Percentiles rank a stretch among this genome's conserved stretches.
Evolutionary conservation across 2,113 vertebrate genomes (phyloP).

Genomic region (Cricetomys ansorgei): DNA sequence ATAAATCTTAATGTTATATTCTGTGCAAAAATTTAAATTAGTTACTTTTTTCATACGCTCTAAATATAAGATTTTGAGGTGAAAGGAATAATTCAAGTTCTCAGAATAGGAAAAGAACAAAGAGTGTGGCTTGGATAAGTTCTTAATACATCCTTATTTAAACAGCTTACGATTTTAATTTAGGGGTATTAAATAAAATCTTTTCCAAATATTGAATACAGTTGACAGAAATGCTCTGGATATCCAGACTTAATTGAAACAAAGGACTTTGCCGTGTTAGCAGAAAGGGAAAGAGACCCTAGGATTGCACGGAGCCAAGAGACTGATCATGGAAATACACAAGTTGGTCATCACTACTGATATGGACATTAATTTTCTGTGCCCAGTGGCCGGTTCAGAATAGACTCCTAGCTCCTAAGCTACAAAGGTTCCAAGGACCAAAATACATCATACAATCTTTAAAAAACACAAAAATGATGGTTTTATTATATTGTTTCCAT

Average conservation of each 20-base stretch:
- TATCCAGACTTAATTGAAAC: constrained; percentile 45
- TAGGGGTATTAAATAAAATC: constrained; percentile 11
- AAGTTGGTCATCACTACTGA: constrained; percentile 1
- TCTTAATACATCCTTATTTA: constrained; percentile 24
- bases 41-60: constrained; percentile 9
- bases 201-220: constrained; percentile 19
- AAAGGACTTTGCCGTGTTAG: neutral
- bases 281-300: neutral
- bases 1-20: neutral
- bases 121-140: neutral
- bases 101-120: neutral
- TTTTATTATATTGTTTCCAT: constrained; percentile 35
- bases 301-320: neutral
- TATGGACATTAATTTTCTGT: constrained; percentile 46
- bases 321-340: neutral
- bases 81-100: constrained; percentile 15
- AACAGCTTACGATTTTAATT: neutral
- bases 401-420: neutral
- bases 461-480: constrained; percentile 10
- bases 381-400: constrained; percentile 26
- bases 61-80: constrained; percentile 1
- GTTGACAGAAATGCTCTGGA: constrained; percentile 12
- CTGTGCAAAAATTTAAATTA: neutral
- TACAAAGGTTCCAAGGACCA: neutral
- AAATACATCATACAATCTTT: neutral